A percentile compares a stretch with the other conserved stretches of the same genome.
Conservation (phyloP, 2,113 vertebrate species). For the Formicarius rufipectus region DNA sequence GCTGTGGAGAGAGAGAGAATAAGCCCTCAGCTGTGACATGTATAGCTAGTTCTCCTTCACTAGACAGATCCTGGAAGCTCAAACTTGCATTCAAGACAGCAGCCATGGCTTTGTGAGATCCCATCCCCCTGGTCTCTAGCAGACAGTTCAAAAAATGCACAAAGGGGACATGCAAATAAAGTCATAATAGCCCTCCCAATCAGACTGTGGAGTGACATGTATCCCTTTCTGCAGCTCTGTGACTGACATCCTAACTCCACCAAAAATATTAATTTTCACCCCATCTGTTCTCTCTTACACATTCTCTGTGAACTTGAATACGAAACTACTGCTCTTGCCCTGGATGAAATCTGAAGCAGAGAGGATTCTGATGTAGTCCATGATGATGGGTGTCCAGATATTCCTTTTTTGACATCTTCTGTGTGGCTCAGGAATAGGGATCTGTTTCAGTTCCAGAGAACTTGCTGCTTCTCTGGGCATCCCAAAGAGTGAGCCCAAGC, state of each 20-base stretch:
- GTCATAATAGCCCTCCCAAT: neutral
- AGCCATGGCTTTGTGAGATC: neutral
- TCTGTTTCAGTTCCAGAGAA: neutral
- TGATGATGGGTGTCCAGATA: neutral
- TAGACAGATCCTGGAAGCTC: neutral
- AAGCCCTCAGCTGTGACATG: neutral
- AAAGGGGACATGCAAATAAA: neutral
- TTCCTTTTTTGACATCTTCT: neutral
- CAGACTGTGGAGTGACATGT: neutral
- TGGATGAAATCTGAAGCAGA: neutral
- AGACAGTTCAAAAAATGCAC: neutral
- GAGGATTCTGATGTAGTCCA: neutral
- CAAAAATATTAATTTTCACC: neutral
- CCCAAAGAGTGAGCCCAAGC: neutral
- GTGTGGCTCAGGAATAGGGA: neutral
- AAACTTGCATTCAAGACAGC: neutral
- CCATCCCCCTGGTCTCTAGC: neutral
- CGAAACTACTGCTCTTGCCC: neutral
- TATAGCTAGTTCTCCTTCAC: neutral
- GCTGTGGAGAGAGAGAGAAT: neutral
- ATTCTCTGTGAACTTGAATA: neutral
- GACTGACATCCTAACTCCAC: neutral
- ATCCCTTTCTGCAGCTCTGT: neutral
- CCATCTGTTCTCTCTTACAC: neutral
- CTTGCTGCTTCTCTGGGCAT: neutral